A percentile compares a stretch with the other conserved stretches of the same genome.
phyloP scores from a whole-genome alignment of 2,888 invertebrate genomes.

The Girardia tigrina region DNA sequence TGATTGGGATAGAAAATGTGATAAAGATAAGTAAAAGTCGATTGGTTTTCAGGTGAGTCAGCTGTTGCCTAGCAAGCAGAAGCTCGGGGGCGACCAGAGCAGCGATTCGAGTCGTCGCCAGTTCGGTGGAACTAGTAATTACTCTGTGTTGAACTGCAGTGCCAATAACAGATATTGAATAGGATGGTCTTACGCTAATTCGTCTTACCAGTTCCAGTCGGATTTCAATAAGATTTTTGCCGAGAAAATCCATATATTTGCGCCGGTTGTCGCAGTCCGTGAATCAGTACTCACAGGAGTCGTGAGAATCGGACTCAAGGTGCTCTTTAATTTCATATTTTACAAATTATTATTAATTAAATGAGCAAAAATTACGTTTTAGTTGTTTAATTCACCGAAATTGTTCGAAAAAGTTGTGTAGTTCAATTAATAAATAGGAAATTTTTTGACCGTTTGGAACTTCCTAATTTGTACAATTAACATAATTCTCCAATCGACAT shows the following conservation, averaged over 20 bases:
- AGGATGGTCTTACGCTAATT: background rate
- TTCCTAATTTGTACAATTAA: too few relatives aligned
- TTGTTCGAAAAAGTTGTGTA: too few relatives aligned
- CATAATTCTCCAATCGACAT: too few relatives aligned
- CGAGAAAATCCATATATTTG: conserved; percentile 89
- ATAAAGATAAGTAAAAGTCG: too few relatives aligned
- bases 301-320: conserved; percentile 85
- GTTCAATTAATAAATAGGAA: too few relatives aligned
- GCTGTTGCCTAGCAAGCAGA: conserved; percentile 64
- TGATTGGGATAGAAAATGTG: too few relatives aligned
- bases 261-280: conserved; percentile 80
- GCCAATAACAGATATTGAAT: conserved; percentile 25
- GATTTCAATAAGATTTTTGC: conserved; percentile 83
- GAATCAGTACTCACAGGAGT: conserved; percentile 87
- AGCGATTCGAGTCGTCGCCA: conserved; percentile 83
- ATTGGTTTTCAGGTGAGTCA: conserved; percentile 52
- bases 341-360: too few relatives aligned
- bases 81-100: conserved; percentile 56
- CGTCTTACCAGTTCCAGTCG: conserved; percentile 46
- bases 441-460: too few relatives aligned
- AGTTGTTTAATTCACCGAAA: too few relatives aligned
- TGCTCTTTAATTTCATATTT: conserved; percentile 44
- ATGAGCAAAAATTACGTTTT: too few relatives aligned
- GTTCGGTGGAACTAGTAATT: conserved; percentile 50
- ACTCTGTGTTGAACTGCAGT: background rate